These are phyloP conservation scores for Drosophila recens DNA, from an alignment of 2,888 invertebrate species.

Conservation along the genomic window DNA sequence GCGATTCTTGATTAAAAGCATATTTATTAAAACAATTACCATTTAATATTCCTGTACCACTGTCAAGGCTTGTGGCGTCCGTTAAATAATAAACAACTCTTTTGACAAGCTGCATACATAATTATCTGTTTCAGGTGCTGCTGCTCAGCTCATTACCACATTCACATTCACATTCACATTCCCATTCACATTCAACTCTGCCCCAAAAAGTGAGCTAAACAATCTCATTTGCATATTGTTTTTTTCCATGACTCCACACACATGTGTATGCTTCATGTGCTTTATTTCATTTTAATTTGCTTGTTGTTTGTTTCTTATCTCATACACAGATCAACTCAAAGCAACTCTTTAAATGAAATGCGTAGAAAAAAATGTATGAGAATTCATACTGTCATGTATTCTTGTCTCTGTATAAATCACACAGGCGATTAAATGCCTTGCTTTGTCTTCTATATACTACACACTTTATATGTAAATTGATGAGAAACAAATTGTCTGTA, in stretches of 20 bases:
- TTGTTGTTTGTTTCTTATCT: conserved; percentile 58
- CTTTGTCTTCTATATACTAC: conserved; percentile 36
- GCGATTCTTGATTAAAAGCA: not conserved
- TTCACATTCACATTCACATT: conserved; percentile 14
- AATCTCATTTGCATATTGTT: conserved; percentile 71
- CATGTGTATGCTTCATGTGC: conserved; percentile 38
- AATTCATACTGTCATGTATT: not conserved
- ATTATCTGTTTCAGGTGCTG: conserved; percentile 31
- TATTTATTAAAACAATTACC: not conserved
- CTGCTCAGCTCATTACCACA: conserved; percentile 32
- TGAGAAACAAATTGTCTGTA: conserved; percentile 33
- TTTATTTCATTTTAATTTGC: conserved; percentile 70
- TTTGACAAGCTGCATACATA: conserved; percentile 24
- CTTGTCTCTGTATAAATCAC: conserved; percentile 62
- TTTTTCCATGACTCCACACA: conserved; percentile 17
- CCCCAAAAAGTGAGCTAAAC: conserved; percentile 39
- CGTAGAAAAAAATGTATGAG: conserved; percentile 29
- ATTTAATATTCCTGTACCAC: not conserved
- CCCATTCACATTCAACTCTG: conserved; percentile 12
- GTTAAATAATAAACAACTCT: not conserved
- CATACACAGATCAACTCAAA: conserved; percentile 38
- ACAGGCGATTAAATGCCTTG: conserved; percentile 66
- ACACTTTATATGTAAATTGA: conserved; percentile 60
- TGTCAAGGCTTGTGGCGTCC: not conserved
- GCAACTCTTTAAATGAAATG: conserved; percentile 57